Evolutionary conservation across 1,140 invertebrate genomes (phyloP).

Genomic region (Ceratina australensis): DNA sequence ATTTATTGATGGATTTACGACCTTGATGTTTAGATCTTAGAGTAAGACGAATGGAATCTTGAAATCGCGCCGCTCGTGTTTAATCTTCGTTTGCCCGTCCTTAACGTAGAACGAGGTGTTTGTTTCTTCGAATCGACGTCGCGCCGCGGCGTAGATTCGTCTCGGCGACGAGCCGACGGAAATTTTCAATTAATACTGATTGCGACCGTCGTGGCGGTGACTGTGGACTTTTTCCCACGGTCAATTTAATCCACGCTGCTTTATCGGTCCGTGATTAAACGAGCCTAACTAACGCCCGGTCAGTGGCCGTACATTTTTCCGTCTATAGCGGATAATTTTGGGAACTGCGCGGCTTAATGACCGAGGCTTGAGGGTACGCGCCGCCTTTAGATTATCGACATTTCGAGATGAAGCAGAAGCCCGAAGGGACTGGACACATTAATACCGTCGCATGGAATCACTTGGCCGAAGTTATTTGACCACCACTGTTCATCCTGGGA

Average conservation of each 20-base stretch:
- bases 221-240: conserved; percentile 23
- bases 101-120: conserved; percentile 3
- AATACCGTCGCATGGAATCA: conserved; percentile 76
- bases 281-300: conserved; percentile 15
- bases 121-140: conserved; percentile 26
- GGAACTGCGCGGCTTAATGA: conserved; percentile 6
- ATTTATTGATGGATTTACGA: conserved; percentile 78
- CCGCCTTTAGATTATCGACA: conserved; percentile 59
- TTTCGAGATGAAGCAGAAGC: conserved; percentile 62
- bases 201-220: conserved; percentile 6
- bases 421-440: conserved; percentile 71
- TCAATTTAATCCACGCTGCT: conserved; percentile 33
- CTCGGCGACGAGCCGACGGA: not conserved
- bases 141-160: not conserved
- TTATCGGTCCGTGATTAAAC: conserved; percentile 34
- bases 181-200: conserved; percentile 44
- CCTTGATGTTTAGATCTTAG: conserved; percentile 62
- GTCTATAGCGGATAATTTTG: conserved; percentile 14
- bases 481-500: conserved; percentile 77
- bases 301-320: too few species aligned
- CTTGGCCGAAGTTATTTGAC: conserved; percentile 78
- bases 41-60: conserved; percentile 64
- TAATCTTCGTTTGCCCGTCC: conserved; percentile 38
- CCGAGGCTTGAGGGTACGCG: not conserved
- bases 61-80: conserved; percentile 59